Evolutionary conservation across 1,140 invertebrate species (phyloP).

Genomic region (Ctenoplectra terminalis): DNA sequence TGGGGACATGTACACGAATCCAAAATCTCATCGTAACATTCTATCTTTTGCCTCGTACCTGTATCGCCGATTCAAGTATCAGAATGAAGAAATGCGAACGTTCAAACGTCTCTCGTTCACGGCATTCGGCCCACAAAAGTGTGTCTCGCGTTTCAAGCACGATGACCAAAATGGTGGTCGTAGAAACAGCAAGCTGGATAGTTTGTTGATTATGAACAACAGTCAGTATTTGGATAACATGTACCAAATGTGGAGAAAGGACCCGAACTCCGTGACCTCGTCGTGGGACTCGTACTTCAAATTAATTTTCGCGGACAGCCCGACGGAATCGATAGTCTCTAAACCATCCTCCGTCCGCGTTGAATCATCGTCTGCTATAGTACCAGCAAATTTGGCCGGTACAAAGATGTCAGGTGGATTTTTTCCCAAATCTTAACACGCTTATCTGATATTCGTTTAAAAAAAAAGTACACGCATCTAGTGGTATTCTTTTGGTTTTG

Average conservation of each 20-base stretch:
- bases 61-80: background rate
- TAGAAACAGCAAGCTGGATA: conserved; percentile 5
- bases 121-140: background rate
- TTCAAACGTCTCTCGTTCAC: background rate
- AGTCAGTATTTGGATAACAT: conserved; percentile 72
- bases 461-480: background rate
- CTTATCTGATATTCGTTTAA: background rate
- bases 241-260: conserved; percentile 65
- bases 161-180: background rate
- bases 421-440: background rate
- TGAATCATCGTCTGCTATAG: background rate
- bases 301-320: conserved; percentile 60
- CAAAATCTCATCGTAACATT: background rate
- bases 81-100: background rate
- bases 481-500: background rate
- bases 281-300: conserved; percentile 82
- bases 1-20: conserved; percentile 44
- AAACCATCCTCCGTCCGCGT: background rate
- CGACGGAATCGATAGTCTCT: fast-evolving
- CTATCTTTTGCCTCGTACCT: background rate
- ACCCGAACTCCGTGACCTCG: conserved; percentile 64
- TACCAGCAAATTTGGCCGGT: background rate
- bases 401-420: background rate
- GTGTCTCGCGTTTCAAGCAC: conserved; percentile 24
- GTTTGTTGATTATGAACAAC: conserved; percentile 63